Conservation (phyloP, 2,113 vertebrate species). For the Lota lota region DNA sequence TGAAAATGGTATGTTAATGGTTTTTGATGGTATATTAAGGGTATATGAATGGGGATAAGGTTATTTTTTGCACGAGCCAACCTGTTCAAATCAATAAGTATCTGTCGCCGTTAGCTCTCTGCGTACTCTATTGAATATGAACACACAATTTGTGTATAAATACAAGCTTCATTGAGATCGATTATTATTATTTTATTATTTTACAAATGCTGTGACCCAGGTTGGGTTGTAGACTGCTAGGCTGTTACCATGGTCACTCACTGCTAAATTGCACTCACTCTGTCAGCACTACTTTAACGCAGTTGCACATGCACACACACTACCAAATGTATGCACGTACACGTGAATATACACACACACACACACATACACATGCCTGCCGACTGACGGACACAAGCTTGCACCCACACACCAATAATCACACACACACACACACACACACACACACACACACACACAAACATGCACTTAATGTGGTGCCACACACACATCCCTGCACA, state of each 20-base stretch:
- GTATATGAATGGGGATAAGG: too few relatives aligned
- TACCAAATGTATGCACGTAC: constrained; percentile 6
- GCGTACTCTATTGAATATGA: constrained; percentile 65
- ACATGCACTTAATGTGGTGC: too few relatives aligned
- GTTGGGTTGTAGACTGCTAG: constrained; percentile 36
- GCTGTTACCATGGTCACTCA: constrained; percentile 46
- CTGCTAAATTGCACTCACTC: constrained; percentile 36
- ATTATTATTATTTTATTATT: constrained; percentile 1
- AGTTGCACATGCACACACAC: neutral
- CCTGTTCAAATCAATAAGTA: constrained; percentile 10
- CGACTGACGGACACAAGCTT: too few relatives aligned
- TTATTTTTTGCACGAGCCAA: neutral
- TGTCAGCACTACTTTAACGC: constrained; percentile 51
- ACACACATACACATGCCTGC: neutral
- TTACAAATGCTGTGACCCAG: constrained; percentile 27
- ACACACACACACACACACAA: too few relatives aligned
- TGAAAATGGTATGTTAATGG: too few relatives aligned
- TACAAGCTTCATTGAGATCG: constrained; percentile 60
- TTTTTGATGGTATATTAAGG: too few relatives aligned
- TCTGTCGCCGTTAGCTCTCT: constrained; percentile 54
- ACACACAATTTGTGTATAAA: constrained; percentile 72
- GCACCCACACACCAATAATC: too few relatives aligned
- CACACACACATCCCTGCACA: too few relatives aligned
- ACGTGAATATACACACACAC: constrained; percentile 15
- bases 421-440: too few relatives aligned